Percentiles rank a stretch among this genome's conserved stretches.
Evolutionary conservation across 2,113 vertebrate species (phyloP).

Genomic region (Hylia prasina): DNA sequence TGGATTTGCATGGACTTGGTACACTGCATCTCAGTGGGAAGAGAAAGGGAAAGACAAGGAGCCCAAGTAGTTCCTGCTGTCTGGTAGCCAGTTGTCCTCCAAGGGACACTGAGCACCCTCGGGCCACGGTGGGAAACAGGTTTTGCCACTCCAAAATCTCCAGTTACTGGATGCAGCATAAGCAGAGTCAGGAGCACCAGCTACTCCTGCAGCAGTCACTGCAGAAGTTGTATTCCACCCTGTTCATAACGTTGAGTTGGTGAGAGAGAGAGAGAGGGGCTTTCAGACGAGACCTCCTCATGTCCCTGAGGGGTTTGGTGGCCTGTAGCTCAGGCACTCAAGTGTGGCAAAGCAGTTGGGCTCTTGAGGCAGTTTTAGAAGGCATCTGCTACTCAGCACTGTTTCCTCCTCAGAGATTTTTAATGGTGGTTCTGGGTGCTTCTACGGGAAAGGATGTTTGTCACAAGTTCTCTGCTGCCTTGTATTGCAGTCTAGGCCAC

Average conservation of each 20-base stretch:
- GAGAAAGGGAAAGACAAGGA: background rate
- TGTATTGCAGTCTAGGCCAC: background rate
- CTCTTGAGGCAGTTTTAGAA: background rate
- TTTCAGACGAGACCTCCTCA: background rate
- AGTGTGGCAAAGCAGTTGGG: background rate
- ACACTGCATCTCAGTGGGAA: background rate
- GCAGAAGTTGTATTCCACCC: background rate
- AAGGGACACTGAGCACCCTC: background rate
- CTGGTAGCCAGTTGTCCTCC: background rate
- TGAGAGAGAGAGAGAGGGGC: background rate
- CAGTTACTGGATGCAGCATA: background rate
- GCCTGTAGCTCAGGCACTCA: background rate
- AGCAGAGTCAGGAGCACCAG: background rate
- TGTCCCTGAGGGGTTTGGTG: background rate
- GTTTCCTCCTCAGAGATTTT: background rate
- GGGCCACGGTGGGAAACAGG: rapidly evolving
- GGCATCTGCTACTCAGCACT: background rate
- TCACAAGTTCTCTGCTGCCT: background rate
- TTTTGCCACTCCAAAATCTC: background rate
- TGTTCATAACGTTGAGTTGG: rapidly evolving
- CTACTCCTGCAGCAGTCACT: background rate
- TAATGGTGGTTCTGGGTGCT: background rate
- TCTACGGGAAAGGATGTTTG: background rate
- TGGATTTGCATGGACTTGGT: background rate
- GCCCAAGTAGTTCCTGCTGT: background rate